Evolutionary conservation across 2,113 vertebrate species (phyloP).

Genomic region (Chionis minor): DNA sequence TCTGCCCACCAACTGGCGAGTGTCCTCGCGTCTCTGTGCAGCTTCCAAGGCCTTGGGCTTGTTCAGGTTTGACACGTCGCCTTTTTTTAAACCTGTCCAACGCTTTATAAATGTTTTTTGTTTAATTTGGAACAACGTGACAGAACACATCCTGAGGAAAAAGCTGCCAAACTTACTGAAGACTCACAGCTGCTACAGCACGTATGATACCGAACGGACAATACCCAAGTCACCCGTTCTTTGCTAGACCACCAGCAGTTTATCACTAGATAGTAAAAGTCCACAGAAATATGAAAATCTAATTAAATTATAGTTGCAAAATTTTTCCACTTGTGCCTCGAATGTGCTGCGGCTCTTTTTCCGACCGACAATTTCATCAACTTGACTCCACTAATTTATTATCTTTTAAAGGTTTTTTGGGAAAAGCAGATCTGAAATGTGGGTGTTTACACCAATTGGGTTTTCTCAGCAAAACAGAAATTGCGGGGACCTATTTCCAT

Average conservation of each 20-base stretch:
- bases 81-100: background rate
- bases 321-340: background rate
- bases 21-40: background rate
- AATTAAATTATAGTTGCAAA: background rate
- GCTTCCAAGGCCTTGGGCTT: background rate
- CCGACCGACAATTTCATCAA: background rate
- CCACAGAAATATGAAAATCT: background rate
- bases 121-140: background rate
- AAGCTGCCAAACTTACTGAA: background rate
- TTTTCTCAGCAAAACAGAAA: slow-evolving; percentile 17
- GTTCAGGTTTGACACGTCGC: background rate
- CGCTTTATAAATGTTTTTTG: background rate
- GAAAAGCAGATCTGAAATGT: slow-evolving; percentile 29
- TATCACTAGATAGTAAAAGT: background rate
- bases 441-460: background rate
- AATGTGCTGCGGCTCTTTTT: background rate
- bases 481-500: background rate
- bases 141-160: background rate
- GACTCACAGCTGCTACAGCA: background rate
- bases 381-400: background rate
- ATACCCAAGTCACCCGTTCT: background rate
- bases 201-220: background rate
- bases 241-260: background rate
- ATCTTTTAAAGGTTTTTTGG: background rate
- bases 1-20: background rate